A percentile compares a stretch with the other conserved stretches of the same genome.
These are phyloP conservation scores for Gallinago solitaria DNA, from an alignment of 2,797 vertebrate genomes.

Conservation along the genomic window DNA sequence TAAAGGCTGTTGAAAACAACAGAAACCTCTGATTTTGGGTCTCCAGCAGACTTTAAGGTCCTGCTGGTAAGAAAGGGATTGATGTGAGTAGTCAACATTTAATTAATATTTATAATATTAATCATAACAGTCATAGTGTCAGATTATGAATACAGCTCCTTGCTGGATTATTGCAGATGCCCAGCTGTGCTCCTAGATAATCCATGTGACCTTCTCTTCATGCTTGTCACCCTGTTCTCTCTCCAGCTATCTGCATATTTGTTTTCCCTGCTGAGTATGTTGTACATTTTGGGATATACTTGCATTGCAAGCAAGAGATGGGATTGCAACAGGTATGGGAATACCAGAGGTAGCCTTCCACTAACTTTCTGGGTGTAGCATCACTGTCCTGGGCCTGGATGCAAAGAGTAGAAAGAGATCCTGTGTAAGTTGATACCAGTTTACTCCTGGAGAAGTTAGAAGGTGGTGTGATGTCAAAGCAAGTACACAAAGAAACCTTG, in stretches of 20 bases:
- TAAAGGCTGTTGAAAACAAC: not conserved
- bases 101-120: not conserved
- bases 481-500: not conserved
- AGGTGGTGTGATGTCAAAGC: not conserved
- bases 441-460: not conserved
- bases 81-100: not conserved
- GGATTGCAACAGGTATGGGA: not conserved
- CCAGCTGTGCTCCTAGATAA: not conserved
- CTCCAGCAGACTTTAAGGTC: not conserved
- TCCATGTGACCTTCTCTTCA: not conserved
- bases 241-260: not conserved
- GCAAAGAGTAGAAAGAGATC: rapidly evolving
- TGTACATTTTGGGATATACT: not conserved
- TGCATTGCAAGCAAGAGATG: not conserved
- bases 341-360: not conserved
- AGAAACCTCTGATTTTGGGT: not conserved
- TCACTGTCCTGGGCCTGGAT: not conserved
- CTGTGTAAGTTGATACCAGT: not conserved
- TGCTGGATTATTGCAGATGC: not conserved
- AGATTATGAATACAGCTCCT: not conserved
- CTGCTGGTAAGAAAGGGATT: not conserved
- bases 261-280: not conserved
- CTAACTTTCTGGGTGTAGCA: not conserved
- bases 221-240: not conserved
- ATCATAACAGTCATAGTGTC: not conserved